Evolutionary conservation across 2,888 invertebrate genomes (phyloP).

Genomic region (Dichetophora obliterata): DNA sequence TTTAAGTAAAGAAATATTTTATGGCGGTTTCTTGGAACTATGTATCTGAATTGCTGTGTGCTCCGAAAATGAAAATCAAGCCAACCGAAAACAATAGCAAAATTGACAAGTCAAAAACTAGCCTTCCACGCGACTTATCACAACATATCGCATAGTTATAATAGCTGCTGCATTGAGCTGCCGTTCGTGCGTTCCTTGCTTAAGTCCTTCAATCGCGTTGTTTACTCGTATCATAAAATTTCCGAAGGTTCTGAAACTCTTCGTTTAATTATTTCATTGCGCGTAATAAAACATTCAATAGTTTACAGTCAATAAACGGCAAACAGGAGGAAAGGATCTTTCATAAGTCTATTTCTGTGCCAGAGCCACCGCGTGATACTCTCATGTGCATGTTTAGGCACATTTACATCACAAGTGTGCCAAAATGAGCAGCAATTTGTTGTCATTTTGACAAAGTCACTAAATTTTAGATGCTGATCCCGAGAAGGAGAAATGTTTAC

Average conservation of each 20-base stretch:
- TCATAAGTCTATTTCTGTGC: background rate
- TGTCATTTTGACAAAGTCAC: constrained; percentile 33
- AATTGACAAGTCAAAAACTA: background rate
- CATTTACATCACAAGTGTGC: constrained; percentile 45
- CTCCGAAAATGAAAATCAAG: no score
- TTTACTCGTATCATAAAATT: constrained; percentile 12
- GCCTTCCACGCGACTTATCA: background rate
- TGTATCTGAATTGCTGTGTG: no score
- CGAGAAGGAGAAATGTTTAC: constrained; percentile 44
- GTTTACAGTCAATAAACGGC: background rate
- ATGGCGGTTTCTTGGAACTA: background rate
- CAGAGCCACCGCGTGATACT: background rate
- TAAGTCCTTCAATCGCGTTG: background rate
- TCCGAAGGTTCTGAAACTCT: constrained; percentile 13
- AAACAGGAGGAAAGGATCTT: constrained; percentile 3
- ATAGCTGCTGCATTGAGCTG: background rate
- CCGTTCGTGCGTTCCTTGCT: background rate
- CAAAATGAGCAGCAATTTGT: constrained; percentile 38
- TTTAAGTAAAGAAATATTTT: background rate
- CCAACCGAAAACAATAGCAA: no score
- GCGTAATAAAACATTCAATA: constrained; percentile 21
- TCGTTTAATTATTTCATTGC: constrained; percentile 37
- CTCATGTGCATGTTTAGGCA: constrained; percentile 13
- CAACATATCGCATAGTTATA: background rate
- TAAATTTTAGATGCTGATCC: constrained; percentile 19